These are phyloP conservation scores for Tricholaema leucomelas DNA, from an alignment of 2,113 vertebrate genomes.

Conservation along the genomic window DNA sequence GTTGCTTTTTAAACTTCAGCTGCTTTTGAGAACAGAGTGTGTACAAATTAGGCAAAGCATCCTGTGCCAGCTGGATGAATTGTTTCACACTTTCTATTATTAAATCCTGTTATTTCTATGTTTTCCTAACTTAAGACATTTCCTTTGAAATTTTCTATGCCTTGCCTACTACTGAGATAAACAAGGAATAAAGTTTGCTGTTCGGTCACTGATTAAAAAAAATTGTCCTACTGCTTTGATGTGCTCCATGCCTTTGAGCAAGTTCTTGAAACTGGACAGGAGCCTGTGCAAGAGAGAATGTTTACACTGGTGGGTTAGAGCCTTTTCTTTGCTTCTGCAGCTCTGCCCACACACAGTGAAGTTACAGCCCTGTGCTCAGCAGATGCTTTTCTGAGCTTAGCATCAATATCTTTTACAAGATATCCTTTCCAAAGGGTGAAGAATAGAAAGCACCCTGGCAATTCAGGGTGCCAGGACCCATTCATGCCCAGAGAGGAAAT, in stretches of 20 bases:
- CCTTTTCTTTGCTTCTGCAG: not conserved
- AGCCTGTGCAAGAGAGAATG: fast-evolving
- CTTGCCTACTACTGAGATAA: not conserved
- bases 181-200: not conserved
- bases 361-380: not conserved
- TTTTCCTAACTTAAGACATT: not conserved
- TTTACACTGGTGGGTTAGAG: not conserved
- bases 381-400: not conserved
- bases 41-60: not conserved
- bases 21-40: not conserved
- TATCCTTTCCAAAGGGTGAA: not conserved
- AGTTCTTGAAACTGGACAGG: not conserved
- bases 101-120: not conserved
- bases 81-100: not conserved
- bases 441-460: not conserved
- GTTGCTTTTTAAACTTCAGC: not conserved
- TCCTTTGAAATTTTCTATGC: not conserved
- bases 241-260: not conserved
- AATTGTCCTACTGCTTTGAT: not conserved
- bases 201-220: not conserved
- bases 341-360: not conserved
- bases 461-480: not conserved
- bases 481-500: not conserved
- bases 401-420: not conserved
- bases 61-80: not conserved